Evolutionary conservation across 2,888 invertebrate species (phyloP), one percentile per base, ranked within the genome.

Genomic region (Notocelia uddmanniana): DNA sequence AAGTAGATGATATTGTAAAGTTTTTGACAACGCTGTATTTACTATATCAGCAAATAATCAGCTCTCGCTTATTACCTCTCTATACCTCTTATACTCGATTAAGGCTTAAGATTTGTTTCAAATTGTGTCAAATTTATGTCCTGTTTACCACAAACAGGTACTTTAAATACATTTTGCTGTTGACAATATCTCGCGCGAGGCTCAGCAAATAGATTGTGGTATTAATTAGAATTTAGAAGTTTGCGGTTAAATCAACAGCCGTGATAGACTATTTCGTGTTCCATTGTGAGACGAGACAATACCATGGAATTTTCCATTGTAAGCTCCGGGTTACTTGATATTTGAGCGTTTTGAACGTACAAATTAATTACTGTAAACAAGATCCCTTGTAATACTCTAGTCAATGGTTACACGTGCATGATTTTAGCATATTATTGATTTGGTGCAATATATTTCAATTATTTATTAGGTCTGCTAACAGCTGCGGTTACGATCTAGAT

Each of bases 161-260:
- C 48, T 58, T 54, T 54, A n/a, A n/a, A n/a, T n/a, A n/a, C n/a
- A n/a, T n/a, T n/a, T n/a, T n/a, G n/a, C n/a, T n/a, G n/a, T 2
- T 26, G 3, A 26, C 26, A 5, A 3, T 41, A 54, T 6, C 19
- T 15, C 37, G 62, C 26, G 21, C 34, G 18, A 68, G 52, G 26
- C 31, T 58, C 48, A n/a, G 48, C 45, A 63, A 23, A 45, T 21
- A 23, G 55, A 48, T 69, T 48, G 13, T 8, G 50, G 48, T 37
- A 58, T 64, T 70, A 58, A 70, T 70, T 70, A 52, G 59, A 68
- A 52, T 68, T 68, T 8, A 37, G 50, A 66, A 52, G 34, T 58
- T 70, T 23, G 37, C 58, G 41, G 52, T 64, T 64, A 34, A 41
- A 58, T 52, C 23, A 64, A 50, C 48, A 64, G 18, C 34, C 57